Base-by-base conservation (phyloP, 2,888 invertebrate genomes). In the Metopia argyrocephala region DNA sequence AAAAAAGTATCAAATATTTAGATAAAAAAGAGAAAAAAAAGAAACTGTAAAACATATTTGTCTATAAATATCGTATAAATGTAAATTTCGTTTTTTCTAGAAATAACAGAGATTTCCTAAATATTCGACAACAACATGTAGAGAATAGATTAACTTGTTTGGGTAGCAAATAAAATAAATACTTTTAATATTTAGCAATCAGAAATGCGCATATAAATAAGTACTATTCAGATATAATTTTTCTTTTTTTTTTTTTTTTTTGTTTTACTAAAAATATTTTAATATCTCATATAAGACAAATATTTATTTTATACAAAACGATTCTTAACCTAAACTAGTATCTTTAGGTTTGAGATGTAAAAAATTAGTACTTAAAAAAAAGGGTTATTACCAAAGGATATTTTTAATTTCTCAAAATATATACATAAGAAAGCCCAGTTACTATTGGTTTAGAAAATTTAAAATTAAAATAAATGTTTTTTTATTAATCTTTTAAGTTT, bases 161-260 rank as follows among this genome's bases (percentile, higher is more conserved):
- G 15, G 15, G 38, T 1, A 38, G 15, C 15, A 52, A 59, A 66
- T 25, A 52, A 75, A 48, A 18, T 59, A 59, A 71, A 71, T 25
- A 71, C 65, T 45, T 70, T 71, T 52, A 66, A 61, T 76, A 76
- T 76, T 76, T 54, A 56, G 56, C 62, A 79, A 74, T 74, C 64
- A 78, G 65, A 78, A 69, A 74, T 81, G 81, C 69, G 65, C 78
- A 81, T 70, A 76, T 69, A 81, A 78, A 81, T 81, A 52, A 66
- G 69, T 59, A 1, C 38, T 3, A 0, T 28, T 62, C 12, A 25
- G 23, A 57, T 64, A 61, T 74, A 57, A 12, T 54, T 38, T 20
- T 6, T 18, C 2, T 3, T 1, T 2, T 38, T 9, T 31, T 38
- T 38, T 38, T 3, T 38, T 15, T 38, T 38, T 4, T 1, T 38